A percentile compares a stretch with the other conserved stretches of the same genome.
Evolutionary conservation across 2,888 invertebrate species (phyloP).

Genomic region (Sphaerophoria taeniata): DNA sequence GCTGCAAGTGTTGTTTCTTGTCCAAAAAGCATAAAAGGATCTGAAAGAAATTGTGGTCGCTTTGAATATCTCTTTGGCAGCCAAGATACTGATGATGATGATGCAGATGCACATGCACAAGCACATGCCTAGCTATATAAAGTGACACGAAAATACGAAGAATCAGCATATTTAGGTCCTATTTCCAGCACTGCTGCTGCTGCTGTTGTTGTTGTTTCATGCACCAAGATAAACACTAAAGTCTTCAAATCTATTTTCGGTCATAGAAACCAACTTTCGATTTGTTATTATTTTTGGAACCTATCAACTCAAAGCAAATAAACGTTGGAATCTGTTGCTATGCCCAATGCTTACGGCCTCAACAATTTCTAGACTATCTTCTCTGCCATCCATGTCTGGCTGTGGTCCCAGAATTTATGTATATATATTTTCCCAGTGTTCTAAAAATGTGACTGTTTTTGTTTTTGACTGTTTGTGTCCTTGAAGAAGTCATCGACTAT

Average conservation of each 20-base stretch:
- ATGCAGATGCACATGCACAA: constrained; percentile 13
- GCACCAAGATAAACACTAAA: constrained; percentile 52
- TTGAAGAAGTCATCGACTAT: constrained; percentile 52
- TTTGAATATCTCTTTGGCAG: constrained; percentile 23
- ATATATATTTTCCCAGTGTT: constrained; percentile 20
- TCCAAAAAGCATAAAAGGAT: constrained; percentile 37
- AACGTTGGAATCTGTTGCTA: constrained; percentile 27
- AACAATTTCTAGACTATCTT: constrained; percentile 43
- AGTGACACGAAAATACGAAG: constrained; percentile 27
- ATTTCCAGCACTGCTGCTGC: constrained; percentile 50
- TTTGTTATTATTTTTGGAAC: constrained; percentile 73
- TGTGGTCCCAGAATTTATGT: constrained; percentile 17
- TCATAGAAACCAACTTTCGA: constrained; percentile 65
- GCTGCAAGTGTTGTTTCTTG: constrained; percentile 25
- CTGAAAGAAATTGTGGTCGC: constrained; percentile 12
- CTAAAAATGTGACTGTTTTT: constrained; percentile 40
- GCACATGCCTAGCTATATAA: constrained; percentile 1
- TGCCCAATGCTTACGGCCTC: not conserved
- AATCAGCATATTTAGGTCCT: constrained; percentile 27
- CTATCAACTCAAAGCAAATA: constrained; percentile 51
- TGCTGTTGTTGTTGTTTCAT: not conserved
- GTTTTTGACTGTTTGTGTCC: constrained; percentile 65
- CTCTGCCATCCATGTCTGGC: constrained; percentile 15
- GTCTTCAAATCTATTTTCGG: constrained; percentile 61
- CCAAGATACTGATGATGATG: constrained; percentile 32